Base-by-base conservation (phyloP, 1,140 invertebrate species). In the Arion vulgaris region DNA sequence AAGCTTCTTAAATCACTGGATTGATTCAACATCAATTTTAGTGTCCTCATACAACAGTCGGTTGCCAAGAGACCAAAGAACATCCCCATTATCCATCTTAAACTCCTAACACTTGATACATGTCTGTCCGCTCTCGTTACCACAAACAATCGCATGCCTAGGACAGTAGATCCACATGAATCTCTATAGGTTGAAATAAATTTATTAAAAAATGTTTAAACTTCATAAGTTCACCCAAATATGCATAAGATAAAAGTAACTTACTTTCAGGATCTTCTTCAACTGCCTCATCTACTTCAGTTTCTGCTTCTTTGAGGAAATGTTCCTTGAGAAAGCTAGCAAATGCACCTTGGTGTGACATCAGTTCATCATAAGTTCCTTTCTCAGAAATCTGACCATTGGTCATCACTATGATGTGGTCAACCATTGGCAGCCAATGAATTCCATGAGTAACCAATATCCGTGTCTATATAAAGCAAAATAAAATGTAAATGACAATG, bases 361-460 rank as follows among this genome's bases (percentile, higher is more conserved):
- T 39, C 4, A 91, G 85, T 34, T 91, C 84, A n/a, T 90, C 78
- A 73, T 91, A 93, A 13, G 87, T 87, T 1, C 93, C 92, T 15
- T 69, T 77, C 75, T 92, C 91, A 17, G 83, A 82, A 28, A 92
- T 89, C n/a, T 49, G 32, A 0, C 92, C 92, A 75, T 90, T 78
- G 0, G 81, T 82, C 81, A 93, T 81, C 15, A 92, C 88, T 72
- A 90, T 78, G 53, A 93, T 91, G 69, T 82, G 53, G 81, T 93
- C 92, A 49, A 91, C 88, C n/a, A 87, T 74, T 11, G 89, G 87
- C n/a, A 93, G 84, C 84, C 89, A 86, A n/a, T 90, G 89, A 15
- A 92, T 51, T 15, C 88, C 90, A 78, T 93, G 91, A 34, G 92
- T 93, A 0, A 92, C 91, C 74, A 92, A 73, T 45, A 93, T 81